Conservation (phyloP, 2,113 vertebrate species). For the Perca schrenkii region DNA sequence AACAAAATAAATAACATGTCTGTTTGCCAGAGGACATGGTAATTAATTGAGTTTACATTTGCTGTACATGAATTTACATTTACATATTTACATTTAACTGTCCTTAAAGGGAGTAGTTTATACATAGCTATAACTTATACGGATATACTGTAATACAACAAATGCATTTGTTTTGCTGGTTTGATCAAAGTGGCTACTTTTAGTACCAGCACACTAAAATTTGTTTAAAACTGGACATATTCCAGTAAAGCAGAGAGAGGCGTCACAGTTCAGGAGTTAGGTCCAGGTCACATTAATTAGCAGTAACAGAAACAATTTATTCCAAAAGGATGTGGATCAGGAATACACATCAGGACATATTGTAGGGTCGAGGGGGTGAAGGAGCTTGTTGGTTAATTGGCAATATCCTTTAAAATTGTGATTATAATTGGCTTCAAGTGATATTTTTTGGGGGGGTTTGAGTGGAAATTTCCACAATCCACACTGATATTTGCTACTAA, state of each 20-base stretch:
- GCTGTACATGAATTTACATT: conserved; percentile 15
- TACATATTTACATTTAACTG: background rate
- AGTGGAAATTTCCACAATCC: background rate
- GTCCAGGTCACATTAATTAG: conserved; percentile 45
- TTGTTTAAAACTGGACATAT: background rate
- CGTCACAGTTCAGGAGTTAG: conserved; percentile 11
- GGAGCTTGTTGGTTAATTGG: conserved; percentile 10
- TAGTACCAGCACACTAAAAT: background rate
- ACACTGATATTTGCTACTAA: background rate
- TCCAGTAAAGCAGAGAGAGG: background rate
- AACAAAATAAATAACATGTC: background rate
- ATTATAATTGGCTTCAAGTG: conserved; percentile 10
- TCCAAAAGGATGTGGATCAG: conserved; percentile 32
- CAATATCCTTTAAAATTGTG: background rate
- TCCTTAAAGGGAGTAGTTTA: background rate
- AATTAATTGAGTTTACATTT: conserved; percentile 29
- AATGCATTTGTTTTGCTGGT: background rate
- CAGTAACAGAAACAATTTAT: conserved; percentile 29
- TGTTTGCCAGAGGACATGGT: conserved; percentile 15
- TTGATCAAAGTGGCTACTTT: background rate
- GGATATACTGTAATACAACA: background rate
- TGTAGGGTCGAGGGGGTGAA: background rate
- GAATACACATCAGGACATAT: background rate
- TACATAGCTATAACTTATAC: too few species aligned
- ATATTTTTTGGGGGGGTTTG: background rate